Conservation (phyloP, 2,888 invertebrate genomes). For the Calliopum simillimum region DNA sequence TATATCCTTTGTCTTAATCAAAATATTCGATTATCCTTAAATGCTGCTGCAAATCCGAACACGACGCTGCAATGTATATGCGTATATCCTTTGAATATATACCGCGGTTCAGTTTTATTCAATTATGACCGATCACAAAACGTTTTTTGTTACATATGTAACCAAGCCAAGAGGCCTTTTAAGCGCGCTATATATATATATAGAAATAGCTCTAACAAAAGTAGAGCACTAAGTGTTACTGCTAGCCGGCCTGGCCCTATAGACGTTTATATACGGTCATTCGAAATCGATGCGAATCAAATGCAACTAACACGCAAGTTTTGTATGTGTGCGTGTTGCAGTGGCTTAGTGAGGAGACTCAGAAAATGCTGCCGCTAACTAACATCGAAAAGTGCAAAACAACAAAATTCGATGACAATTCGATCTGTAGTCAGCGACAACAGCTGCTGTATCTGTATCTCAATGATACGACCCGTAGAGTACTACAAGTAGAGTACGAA, state of each 20-base stretch:
- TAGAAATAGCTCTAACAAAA: slow-evolving; percentile 60
- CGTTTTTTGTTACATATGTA: too few species aligned
- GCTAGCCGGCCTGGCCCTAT: slow-evolving; percentile 68
- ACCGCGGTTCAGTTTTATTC: too few species aligned
- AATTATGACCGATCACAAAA: too few species aligned
- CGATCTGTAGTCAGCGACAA: slow-evolving; percentile 6
- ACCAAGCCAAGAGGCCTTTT: too few species aligned
- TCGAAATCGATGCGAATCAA: slow-evolving; percentile 55
- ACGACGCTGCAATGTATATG: too few species aligned
- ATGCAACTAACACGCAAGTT: slow-evolving; percentile 41
- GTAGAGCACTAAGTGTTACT: slow-evolving; percentile 68
- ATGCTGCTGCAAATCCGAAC: too few species aligned
- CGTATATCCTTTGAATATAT: too few species aligned
- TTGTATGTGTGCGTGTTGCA: slow-evolving; percentile 23
- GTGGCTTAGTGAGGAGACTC: slow-evolving; percentile 1
- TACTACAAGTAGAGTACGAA: slow-evolving; percentile 16
- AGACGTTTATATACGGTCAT: slow-evolving; percentile 68
- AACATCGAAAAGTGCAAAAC: slow-evolving; percentile 39
- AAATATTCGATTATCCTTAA: too few species aligned
- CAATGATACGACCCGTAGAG: too few species aligned
- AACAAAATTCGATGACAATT: slow-evolving; percentile 38
- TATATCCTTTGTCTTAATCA: too few species aligned
- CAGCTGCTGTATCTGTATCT: slow-evolving; percentile 6
- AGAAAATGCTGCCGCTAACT: neutral
- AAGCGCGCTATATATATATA: slow-evolving; percentile 41